Evolutionary conservation across 2,888 invertebrate species (phyloP), one percentile per base, ranked within the genome.

Genomic region (Aporophyla nigra): DNA sequence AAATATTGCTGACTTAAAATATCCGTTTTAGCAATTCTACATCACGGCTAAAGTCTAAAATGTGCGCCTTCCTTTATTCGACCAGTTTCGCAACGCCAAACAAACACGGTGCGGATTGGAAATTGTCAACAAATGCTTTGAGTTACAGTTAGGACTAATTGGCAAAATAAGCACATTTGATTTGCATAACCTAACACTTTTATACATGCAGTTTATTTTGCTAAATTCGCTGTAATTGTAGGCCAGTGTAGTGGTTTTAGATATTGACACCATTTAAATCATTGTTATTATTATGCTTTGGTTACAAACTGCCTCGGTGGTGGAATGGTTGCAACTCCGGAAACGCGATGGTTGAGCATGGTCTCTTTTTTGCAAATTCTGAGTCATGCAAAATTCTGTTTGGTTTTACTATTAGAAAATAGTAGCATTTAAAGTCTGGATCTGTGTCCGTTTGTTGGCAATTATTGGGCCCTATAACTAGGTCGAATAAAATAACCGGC

Each of bases 71-170:
- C 21, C 61, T 65, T 80, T 71, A 76, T 56, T 72, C 51, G 24
- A 19, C 66, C 72, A 56, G 79, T 88, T 87, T 83, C 80, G 82
- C 86, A 87, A 89, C 75, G 51, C 49, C 61, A 73, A 82, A 80
- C 80, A 86, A 77, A 76, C 68, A 40, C 5, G 56, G 62, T 24
- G 79, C 74, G 83, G 76, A 84, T 76, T 82, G 74, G 67, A 63
- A 74, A 87, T 70, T 82, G 76, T 87, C 86, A 88, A 89, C 88
- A 89, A 81, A 74, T 74, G 67, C 71, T 71, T 76, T 71, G 53
- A 72, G 49, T 53, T 63, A 69, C 71, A 65, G 68, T 53, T 61
- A 3, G 49, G 21, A 5, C 40, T 24, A 51, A 58, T 56, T 46
- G 27, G 46, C 71, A 75, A 54, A 68, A 27, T n/a, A 61, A 1